Evolutionary conservation across 2,888 invertebrate genomes (phyloP), one percentile per base, ranked within the genome.

Genomic region (Megastigmus dorsalis): DNA sequence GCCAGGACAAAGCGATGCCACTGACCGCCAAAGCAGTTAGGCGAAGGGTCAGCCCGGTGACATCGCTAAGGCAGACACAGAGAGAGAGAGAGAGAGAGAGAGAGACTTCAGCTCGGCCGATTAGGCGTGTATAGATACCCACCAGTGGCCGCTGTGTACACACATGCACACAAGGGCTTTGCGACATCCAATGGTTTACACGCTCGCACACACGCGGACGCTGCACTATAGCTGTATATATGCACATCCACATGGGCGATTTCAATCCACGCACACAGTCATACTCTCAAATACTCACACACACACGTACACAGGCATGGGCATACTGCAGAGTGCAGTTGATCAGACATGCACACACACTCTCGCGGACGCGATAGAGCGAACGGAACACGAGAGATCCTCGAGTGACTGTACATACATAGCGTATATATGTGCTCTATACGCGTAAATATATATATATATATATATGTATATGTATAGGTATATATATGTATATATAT

Each of bases 81-180:
- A 26, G n/a, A 30, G 33, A 50, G 33, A 59, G 13, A 30, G 70
- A 41, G 63, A 55, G 66, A 10, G 66, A 60, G 68, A 67, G 18
- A 36, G 18, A 55, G 60, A 65, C 69, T n/a, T n/a, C 26, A 33
- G 54, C 18, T 7, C n/a, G 43, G 33, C 41, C 71, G 71, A 71
- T 71, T 71, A 65, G 71, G 38, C 65, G 57, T 71, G 70, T 67
- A 60, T 38, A 45, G 60, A 62, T 60, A 55, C 54, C 45, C 57
- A 38, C 57, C 41, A 38, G 76, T 36, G 75, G 48, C 20, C 63
- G 60, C 54, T 76, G 74, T 76, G 77, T 73, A 74, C 74, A 67
- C 78, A 79, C 80, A 76, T 18, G 50, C 59, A n/a, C 52, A 70
- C 63, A 65, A 52, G 60, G 62, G 36, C 45, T 45, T 54, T 43